Percentiles rank a stretch among this genome's conserved stretches.
These are phyloP conservation scores for Pardalotus punctatus DNA, from an alignment of 2,113 vertebrate genomes.

Conservation along the genomic window DNA sequence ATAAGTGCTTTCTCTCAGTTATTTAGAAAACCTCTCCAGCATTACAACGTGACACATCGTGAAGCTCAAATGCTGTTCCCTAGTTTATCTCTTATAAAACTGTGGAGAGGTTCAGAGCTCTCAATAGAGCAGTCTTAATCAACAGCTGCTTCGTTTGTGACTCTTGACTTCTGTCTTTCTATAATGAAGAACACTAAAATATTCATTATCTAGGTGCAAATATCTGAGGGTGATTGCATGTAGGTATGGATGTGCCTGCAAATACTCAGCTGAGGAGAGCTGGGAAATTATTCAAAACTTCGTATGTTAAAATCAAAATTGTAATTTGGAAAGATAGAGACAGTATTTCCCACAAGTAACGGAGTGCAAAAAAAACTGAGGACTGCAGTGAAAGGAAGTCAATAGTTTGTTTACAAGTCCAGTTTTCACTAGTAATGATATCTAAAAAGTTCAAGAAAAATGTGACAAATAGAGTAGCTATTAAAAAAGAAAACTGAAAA, in stretches of 20 bases:
- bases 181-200: conserved; percentile 2
- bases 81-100: neutral
- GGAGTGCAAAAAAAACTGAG: neutral
- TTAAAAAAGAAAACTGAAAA: neutral
- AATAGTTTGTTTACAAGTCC: neutral
- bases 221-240: neutral
- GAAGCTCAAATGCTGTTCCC: neutral
- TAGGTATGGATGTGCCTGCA: neutral
- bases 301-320: neutral
- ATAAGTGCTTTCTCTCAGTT: neutral
- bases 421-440: neutral
- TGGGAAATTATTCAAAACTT: neutral
- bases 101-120: neutral
- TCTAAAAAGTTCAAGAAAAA: neutral
- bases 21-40: neutral
- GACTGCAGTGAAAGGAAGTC: neutral
- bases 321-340: neutral
- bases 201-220: neutral
- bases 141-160: neutral
- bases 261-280: neutral
- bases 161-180: neutral
- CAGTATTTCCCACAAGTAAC: neutral
- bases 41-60: neutral
- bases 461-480: neutral
- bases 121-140: neutral